Evolutionary conservation across 2,113 vertebrate genomes (phyloP).

Genomic region (Orycteropus afer): DNA sequence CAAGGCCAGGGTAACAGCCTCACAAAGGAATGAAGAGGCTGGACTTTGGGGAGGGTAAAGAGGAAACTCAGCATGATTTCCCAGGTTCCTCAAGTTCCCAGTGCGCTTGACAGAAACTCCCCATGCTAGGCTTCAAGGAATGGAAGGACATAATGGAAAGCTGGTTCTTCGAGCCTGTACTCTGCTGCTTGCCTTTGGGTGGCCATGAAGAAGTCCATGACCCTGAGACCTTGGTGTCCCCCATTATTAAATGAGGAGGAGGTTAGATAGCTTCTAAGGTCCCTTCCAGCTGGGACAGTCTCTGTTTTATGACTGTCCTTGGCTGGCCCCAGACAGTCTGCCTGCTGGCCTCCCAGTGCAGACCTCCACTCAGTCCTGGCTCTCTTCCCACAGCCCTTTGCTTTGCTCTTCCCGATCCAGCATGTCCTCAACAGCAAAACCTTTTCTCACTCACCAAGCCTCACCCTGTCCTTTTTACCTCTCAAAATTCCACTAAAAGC

Average conservation of each 20-base stretch:
- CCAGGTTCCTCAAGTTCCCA: not conserved
- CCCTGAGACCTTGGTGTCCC: slow-evolving; percentile 21
- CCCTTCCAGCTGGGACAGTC: slow-evolving; percentile 27
- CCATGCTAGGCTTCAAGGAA: not conserved
- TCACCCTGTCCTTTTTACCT: not conserved
- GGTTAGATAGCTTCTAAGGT: slow-evolving; percentile 16
- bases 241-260: slow-evolving; percentile 39
- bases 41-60: not conserved
- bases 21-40: slow-evolving; percentile 40
- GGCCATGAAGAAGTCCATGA: not conserved
- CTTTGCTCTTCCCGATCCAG: not conserved
- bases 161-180: not conserved
- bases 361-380: slow-evolving; percentile 31
- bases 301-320: slow-evolving; percentile 65
- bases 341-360: slow-evolving; percentile 22
- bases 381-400: not conserved
- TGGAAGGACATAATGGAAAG: not conserved
- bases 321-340: slow-evolving; percentile 74
- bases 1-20: slow-evolving; percentile 22
- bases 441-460: not conserved
- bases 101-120: not conserved
- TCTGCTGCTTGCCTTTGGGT: not conserved
- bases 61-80: not conserved
- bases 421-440: no score
- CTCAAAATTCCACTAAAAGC: slow-evolving; percentile 22